These are phyloP conservation scores for Scaptodrosophila latifasciaeformis DNA, from an alignment of 2,888 invertebrate species.

Conservation along the genomic window DNA sequence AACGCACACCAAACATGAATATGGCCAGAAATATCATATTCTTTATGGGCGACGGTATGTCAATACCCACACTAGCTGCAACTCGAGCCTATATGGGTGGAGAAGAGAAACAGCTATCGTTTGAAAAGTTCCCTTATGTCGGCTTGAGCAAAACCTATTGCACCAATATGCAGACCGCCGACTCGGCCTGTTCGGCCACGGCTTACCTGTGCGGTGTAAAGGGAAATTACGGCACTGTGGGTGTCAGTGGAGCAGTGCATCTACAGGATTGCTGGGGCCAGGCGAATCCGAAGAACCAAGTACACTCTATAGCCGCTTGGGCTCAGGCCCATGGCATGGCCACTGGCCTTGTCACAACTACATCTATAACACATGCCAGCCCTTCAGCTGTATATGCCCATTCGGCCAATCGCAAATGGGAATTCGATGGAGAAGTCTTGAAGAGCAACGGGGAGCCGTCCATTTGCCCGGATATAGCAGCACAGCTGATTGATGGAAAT, in stretches of 20 bases:
- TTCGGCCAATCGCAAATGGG: conserved; percentile 82
- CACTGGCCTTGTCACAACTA: conserved; percentile 84
- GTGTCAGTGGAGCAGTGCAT: conserved; percentile 81
- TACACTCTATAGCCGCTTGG: conserved; percentile 82
- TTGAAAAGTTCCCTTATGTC: conserved; percentile 79
- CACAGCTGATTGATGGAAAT: conserved; percentile 80
- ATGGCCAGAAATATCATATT: conserved; percentile 79
- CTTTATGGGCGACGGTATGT: conserved; percentile 85
- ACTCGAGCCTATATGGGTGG: conserved; percentile 79
- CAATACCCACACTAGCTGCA: conserved; percentile 80
- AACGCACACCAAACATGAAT: too few species aligned
- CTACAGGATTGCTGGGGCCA: conserved; percentile 80
- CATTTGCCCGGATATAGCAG: conserved; percentile 82
- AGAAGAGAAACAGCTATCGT: conserved; percentile 77
- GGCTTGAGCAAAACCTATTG: conserved; percentile 81
- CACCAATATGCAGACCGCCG: conserved; percentile 84
- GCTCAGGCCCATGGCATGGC: conserved; percentile 80
- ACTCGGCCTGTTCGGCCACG: conserved; percentile 87
- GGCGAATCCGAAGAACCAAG: conserved; percentile 77
- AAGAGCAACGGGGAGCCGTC: conserved; percentile 72
- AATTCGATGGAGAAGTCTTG: conserved; percentile 78
- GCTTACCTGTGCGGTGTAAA: conserved; percentile 86
- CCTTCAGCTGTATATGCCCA: conserved; percentile 85
- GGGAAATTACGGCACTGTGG: conserved; percentile 83
- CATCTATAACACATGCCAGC: conserved; percentile 85